phyloP scores from a whole-genome alignment of 2,888 invertebrate species.

The Drosophila subsilvestris region DNA sequence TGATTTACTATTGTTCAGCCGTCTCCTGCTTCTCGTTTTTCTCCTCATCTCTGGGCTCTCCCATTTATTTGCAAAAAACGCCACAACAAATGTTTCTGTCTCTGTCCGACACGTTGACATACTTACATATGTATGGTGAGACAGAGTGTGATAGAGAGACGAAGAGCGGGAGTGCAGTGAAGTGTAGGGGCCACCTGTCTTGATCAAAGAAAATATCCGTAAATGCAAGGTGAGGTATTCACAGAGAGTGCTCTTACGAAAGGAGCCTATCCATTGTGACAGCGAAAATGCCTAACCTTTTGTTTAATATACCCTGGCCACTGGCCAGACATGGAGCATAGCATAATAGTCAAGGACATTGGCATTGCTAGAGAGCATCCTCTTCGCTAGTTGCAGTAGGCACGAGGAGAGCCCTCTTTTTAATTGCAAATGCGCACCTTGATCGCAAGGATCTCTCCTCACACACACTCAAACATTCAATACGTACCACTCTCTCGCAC shows the following conservation, averaged over 20 bases:
- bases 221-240: not conserved
- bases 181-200: not conserved
- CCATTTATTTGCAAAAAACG: not conserved
- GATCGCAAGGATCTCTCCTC: not conserved
- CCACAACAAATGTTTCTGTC: conserved; percentile 5
- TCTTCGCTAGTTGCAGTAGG: not conserved
- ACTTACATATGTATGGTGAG: conserved; percentile 65
- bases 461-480: not conserved
- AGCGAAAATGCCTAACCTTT: not conserved
- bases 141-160: not conserved
- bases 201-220: not conserved
- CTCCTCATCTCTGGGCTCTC: not conserved
- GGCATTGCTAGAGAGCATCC: not conserved
- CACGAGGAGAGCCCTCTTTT: not conserved
- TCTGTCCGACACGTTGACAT: conserved; percentile 64
- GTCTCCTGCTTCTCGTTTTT: not conserved
- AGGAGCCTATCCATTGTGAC: too few relatives aligned
- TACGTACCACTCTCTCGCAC: not conserved
- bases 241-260: not conserved
- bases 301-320: not conserved
- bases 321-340: not conserved
- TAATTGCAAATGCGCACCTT: not conserved
- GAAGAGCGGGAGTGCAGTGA: not conserved
- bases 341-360: not conserved
- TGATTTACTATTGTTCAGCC: conserved; percentile 51